Evolutionary conservation across 2,888 invertebrate species (phyloP).

Genomic region (Heliconius sara): DNA sequence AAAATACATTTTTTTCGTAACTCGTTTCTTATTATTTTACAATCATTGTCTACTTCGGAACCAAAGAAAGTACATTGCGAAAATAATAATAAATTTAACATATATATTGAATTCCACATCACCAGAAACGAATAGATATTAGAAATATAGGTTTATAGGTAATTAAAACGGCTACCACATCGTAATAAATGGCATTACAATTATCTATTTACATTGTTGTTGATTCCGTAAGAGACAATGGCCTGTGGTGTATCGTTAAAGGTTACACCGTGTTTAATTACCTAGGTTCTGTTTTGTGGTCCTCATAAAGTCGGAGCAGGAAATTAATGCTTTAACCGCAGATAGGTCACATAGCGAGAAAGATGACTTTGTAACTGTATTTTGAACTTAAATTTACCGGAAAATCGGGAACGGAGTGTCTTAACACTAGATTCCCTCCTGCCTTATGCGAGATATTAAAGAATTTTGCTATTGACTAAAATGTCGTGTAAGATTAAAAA

Average conservation of each 20-base stretch:
- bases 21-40: too few relatives aligned
- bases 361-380: conserved; percentile 49
- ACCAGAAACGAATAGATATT: background rate
- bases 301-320: conserved; percentile 62
- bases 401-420: background rate
- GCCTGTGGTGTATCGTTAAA: conserved; percentile 69
- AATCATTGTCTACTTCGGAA: too few relatives aligned
- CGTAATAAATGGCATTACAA: conserved; percentile 35
- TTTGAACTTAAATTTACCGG: background rate
- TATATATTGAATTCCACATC: too few relatives aligned
- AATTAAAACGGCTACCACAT: conserved; percentile 29
- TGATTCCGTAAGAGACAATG: conserved; percentile 67
- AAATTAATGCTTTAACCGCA: conserved; percentile 78
- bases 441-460: background rate
- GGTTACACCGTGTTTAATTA: conserved; percentile 76
- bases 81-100: too few relatives aligned
- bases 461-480: too few relatives aligned
- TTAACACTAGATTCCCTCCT: background rate
- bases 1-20: too few relatives aligned
- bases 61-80: too few relatives aligned
- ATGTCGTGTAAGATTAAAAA: too few relatives aligned
- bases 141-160: conserved; percentile 36
- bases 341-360: conserved; percentile 64
- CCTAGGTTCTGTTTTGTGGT: conserved; percentile 61
- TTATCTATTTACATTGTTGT: conserved; percentile 62